These are phyloP conservation scores for Myotis pilosus DNA, from an alignment of 2,797 vertebrate genomes.

Conservation along the genomic window DNA sequence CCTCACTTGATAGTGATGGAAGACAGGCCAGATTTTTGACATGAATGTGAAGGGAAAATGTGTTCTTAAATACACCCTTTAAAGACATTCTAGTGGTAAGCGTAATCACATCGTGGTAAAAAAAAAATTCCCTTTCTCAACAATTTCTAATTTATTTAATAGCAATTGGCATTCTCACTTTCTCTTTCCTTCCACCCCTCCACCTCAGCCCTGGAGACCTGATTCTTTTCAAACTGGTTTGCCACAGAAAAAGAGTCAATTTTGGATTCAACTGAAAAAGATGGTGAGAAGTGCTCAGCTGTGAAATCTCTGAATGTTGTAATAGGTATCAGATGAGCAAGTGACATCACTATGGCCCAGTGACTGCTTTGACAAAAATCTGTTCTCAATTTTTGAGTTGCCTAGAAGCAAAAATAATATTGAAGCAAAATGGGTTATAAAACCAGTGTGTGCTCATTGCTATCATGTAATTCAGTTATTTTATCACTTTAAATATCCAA, in stretches of 20 bases:
- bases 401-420: conserved; percentile 54
- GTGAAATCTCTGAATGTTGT: conserved; percentile 59
- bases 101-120: not conserved
- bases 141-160: conserved; percentile 65
- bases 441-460: not conserved
- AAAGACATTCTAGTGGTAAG: conserved; percentile 38
- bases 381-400: conserved; percentile 69
- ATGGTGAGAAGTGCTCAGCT: conserved; percentile 35
- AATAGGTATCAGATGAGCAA: conserved; percentile 55
- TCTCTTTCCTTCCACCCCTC: not conserved
- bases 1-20: conserved; percentile 37
- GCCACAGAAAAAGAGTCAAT: not conserved
- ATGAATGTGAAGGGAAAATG: conserved; percentile 47
- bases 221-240: conserved; percentile 48
- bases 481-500: conserved; percentile 45
- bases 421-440: conserved; percentile 64
- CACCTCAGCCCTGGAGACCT: not conserved
- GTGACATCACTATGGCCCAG: conserved; percentile 7
- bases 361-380: conserved; percentile 63
- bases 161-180: not conserved
- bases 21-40: conserved; percentile 41
- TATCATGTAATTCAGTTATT: conserved; percentile 21
- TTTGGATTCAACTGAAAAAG: not conserved
- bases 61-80: not conserved
- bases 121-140: conserved; percentile 4